Percentiles rank a stretch among this genome's conserved stretches.
Evolutionary conservation across 1,140 invertebrate species (phyloP).

Genomic region (Hydropsyche tenuis): DNA sequence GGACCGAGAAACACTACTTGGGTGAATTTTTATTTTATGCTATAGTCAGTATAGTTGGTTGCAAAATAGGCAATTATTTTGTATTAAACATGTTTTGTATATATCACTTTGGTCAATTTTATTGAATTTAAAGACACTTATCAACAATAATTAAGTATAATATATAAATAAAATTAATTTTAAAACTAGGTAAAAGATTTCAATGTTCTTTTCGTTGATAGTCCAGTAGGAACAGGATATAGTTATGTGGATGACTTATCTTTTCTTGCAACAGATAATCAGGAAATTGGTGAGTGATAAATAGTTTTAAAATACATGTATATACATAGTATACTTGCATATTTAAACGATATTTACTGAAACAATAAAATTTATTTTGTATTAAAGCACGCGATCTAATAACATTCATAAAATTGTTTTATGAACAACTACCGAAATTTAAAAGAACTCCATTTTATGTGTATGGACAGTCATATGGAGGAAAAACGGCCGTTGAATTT

Average conservation of each 20-base stretch:
- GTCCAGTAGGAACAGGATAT: constrained; percentile 86
- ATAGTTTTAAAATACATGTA: background rate
- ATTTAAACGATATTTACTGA: background rate
- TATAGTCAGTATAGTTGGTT: background rate
- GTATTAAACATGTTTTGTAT: constrained; percentile 51
- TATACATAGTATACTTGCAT: too few relatives aligned
- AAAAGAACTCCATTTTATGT: constrained; percentile 78
- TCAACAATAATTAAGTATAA: too few relatives aligned
- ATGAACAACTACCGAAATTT: constrained; percentile 70
- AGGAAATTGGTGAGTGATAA: constrained; percentile 66
- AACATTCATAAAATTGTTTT: constrained; percentile 71
- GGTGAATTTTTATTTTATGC: constrained; percentile 62
- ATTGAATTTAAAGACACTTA: too few relatives aligned
- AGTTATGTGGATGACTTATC: constrained; percentile 74
- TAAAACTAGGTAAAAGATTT: constrained; percentile 77
- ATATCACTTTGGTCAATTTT: too few relatives aligned
- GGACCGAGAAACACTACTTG: constrained; percentile 74
- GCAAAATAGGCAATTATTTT: too few relatives aligned
- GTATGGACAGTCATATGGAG: constrained; percentile 86
- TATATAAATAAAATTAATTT: too few relatives aligned
- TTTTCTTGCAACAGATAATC: constrained; percentile 70
- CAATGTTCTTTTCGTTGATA: constrained; percentile 87
- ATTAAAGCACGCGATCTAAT: constrained; percentile 74
- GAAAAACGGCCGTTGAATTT: constrained; percentile 88
- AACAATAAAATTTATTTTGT: background rate